Base-by-base conservation (phyloP, 2,888 invertebrate species). In the Alcis repandata region DNA sequence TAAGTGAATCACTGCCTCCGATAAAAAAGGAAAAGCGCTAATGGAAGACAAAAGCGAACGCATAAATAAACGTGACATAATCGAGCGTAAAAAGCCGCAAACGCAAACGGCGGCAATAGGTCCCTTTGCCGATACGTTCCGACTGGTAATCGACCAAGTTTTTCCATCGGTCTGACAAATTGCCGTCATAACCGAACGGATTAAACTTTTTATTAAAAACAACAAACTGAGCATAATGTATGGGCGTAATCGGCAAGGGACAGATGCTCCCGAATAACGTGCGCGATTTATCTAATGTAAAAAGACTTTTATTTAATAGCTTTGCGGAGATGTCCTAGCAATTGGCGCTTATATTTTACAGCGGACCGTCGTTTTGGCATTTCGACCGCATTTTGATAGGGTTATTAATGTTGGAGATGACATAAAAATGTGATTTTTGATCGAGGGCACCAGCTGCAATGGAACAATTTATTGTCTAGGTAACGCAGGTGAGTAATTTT, bases 131-230 rank as follows among this genome's bases (percentile, higher is more conserved):
- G 80, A 79, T 82, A 78, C 75, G 73, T 80, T 85, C 86, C 86
- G 83, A 85, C 85, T 84, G 86, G 87, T 91, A 91, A 91, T 90
- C 91, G 89, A 85, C 82, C 89, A 92, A 92, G 87, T 92, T 92
- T 92, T 91, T 91, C 92, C 91, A 91, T 91, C 87, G 87, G 75
- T 79, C 88, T 91, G 91, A 92, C 91, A 92, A 92, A 92, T 92
- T 90, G 86, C 92, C 85, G 85, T 90, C 92, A 92, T 92, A 92
- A 92, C 90, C 86, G 90, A 90, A 91, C 89, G 91, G 91, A 92
- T 92, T 92, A 92, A 92, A 92, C 92, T 92, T 92, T 92, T 92
- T 92, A 92, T 92, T 92, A 92, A 92, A 92, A 92, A 92, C 92
- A 92, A 92, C 92, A 92, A 92, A 92, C 92, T 88, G 90, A 86